Base-by-base conservation (phyloP, 2,113 vertebrate genomes). In the Carassius auratus region DNA sequence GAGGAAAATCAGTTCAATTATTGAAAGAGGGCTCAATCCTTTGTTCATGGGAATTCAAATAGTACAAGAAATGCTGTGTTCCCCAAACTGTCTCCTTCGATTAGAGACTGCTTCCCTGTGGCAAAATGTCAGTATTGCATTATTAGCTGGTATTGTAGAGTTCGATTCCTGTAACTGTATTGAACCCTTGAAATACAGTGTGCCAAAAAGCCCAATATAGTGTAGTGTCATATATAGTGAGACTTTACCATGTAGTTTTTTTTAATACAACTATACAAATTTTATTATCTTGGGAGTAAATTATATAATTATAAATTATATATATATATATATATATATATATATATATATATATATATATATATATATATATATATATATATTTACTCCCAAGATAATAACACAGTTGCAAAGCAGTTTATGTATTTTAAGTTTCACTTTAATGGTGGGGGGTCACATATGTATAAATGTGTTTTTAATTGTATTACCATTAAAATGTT, bases 1-100 rank as follows among this genome's bases (percentile, higher is more conserved):
- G 66, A 83, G 66, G 33, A 55, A 83, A 83, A 83, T 83, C 81
- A 83, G 66, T 73, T 73, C 48, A 83, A 6, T 57, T 83, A 83
- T 69, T 55, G 81, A 50, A 83, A 83, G 30, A 57, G 26, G 10
- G 48, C 17, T 30, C 66, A 73, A 57, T 36, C 5, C 30, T 83
- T 73, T 83, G 81, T 38, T 83, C 50, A 57, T 15, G 66, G 26
- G 38, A 42, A 57, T 71, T 83, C 12, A 83, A 57, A 83, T 52
- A 57, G 81, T 73, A 42, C 64, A 69, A 71, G 81, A 45, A 15
- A 57, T 55, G 66, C 48, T 38, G 30, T 57, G 19, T 50, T 82
- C 23, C 45, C 62, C 17, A 82, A 82, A 50, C 62, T 55, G 80
- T 69, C 80, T 59, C 64, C 48, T 73, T 71, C 30, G 19, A 69